Conservation (phyloP, 2,113 vertebrate species). For the Nycticorax nycticorax region DNA sequence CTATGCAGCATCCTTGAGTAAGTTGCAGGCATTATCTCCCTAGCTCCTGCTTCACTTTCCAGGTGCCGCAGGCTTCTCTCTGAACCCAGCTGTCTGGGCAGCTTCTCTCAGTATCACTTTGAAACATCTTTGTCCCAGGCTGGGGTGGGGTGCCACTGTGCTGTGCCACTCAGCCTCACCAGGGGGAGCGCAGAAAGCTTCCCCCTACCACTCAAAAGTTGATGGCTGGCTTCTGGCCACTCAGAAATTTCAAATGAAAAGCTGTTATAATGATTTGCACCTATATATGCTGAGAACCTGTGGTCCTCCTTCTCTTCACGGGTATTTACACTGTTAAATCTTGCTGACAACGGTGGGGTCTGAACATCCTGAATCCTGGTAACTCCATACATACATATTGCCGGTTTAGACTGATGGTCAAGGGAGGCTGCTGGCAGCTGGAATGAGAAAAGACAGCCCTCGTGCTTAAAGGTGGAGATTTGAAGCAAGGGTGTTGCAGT, state of each 20-base stretch:
- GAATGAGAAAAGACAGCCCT: neutral
- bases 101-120: neutral
- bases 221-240: neutral
- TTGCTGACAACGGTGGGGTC: too few species aligned
- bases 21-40: neutral
- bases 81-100: neutral
- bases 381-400: accelerated
- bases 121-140: neutral
- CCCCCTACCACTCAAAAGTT: accelerated
- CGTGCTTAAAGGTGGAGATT: neutral
- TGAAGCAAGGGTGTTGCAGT: neutral
- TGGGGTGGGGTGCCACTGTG: neutral
- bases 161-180: neutral
- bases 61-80: neutral
- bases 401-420: accelerated
- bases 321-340: neutral
- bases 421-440: neutral
- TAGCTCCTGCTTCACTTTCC: neutral
- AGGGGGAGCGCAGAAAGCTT: neutral
- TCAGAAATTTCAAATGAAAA: neutral
- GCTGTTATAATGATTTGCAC: neutral
- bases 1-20: neutral
- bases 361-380: neutral
- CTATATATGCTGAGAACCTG: neutral
- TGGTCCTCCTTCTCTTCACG: accelerated